Conservation (phyloP, 2,797 vertebrate species). For the Oreochromis mossambicus region DNA sequence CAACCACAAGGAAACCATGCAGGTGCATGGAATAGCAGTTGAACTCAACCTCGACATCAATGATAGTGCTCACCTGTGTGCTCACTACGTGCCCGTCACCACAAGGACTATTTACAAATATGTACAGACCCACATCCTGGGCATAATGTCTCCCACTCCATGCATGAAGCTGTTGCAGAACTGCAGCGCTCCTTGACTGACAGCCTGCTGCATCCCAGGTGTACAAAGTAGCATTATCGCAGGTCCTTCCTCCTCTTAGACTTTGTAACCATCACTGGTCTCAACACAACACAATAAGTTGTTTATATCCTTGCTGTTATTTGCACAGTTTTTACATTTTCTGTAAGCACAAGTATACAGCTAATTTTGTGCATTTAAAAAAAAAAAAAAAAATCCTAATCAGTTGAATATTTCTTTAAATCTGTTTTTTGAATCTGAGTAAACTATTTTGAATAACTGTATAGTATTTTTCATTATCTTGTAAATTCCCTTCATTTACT, state of each 20-base stretch:
- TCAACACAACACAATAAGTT: background rate
- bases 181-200: rapidly evolving
- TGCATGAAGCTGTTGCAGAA: background rate
- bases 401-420: background rate
- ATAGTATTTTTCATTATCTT: background rate
- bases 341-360: background rate
- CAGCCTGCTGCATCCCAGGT: background rate
- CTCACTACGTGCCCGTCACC: background rate
- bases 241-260: rapidly evolving
- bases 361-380: too few relatives aligned
- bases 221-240: background rate
- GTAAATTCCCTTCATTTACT: background rate
- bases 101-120: background rate
- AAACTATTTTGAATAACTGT: background rate
- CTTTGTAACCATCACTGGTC: background rate
- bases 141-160: rapidly evolving
- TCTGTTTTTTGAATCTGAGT: background rate
- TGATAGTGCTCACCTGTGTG: rapidly evolving
- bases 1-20: background rate
- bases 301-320: background rate
- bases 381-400: background rate
- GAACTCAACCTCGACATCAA: background rate
- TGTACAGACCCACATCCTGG: background rate
- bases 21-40: background rate
- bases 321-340: background rate